These are phyloP conservation scores for Rhabdomys pumilio DNA, from an alignment of 2,797 vertebrate species.

Conservation along the genomic window DNA sequence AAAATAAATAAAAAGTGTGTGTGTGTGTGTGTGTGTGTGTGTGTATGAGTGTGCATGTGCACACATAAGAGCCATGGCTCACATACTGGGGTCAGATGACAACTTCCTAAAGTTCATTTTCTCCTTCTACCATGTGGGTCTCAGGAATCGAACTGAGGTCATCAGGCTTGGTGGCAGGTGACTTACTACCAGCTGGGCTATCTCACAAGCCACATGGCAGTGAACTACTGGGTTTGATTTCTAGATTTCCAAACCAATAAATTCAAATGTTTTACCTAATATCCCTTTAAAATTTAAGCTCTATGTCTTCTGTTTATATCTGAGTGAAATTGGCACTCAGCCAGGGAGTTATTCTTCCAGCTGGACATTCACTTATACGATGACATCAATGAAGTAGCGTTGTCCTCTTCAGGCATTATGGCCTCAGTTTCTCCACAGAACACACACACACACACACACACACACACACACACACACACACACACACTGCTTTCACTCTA, in stretches of 20 bases:
- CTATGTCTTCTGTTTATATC: conserved; percentile 13
- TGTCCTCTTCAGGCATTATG: background rate
- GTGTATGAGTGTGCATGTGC: no score
- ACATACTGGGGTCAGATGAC: background rate
- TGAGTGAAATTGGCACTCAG: background rate
- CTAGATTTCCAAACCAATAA: background rate
- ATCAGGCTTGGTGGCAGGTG: background rate
- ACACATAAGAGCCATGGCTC: background rate
- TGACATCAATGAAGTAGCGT: background rate
- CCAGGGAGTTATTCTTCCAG: background rate
- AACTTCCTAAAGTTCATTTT: background rate
- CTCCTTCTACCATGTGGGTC: background rate
- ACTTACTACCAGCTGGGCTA: background rate
- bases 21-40: background rate
- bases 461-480: background rate
- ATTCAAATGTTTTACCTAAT: conserved; percentile 32
- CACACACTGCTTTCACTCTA: background rate
- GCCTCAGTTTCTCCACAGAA: background rate
- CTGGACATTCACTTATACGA: background rate
- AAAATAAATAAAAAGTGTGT: background rate
- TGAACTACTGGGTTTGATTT: conserved; percentile 22
- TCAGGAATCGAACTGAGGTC: background rate
- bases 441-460: no score
- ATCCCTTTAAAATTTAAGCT: conserved; percentile 25
- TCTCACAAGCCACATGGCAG: background rate